These are phyloP conservation scores for Diadegma fenestrale DNA, from an alignment of 2,888 invertebrate genomes.

Conservation along the genomic window DNA sequence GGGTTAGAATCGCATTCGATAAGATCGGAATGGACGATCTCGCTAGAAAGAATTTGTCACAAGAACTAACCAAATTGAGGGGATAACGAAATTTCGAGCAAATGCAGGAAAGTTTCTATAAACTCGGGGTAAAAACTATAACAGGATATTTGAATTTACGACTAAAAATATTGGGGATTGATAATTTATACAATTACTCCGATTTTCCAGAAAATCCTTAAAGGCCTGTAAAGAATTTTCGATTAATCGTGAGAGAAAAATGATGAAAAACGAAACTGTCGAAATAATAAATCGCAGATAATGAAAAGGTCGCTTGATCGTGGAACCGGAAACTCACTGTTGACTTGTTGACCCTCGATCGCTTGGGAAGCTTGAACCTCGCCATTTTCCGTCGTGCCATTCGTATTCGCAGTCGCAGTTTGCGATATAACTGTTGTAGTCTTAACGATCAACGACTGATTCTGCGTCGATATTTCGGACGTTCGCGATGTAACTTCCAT, in stretches of 20 bases:
- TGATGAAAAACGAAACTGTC: slow-evolving; percentile 12
- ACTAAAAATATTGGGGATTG: slow-evolving; percentile 19
- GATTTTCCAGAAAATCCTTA: slow-evolving; percentile 14
- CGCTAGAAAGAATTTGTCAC: neutral
- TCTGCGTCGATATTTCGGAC: slow-evolving; percentile 83
- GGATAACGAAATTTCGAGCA: slow-evolving; percentile 64
- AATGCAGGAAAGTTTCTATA: slow-evolving; percentile 46
- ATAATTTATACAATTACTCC: slow-evolving; percentile 7
- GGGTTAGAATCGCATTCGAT: neutral
- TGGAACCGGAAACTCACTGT: slow-evolving; percentile 79
- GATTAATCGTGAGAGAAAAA: slow-evolving; percentile 42
- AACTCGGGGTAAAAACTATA: slow-evolving; percentile 34
- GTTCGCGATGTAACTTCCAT: slow-evolving; percentile 84
- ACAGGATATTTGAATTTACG: neutral
- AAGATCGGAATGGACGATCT: neutral
- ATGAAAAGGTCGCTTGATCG: slow-evolving; percentile 12
- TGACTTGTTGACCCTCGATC: slow-evolving; percentile 81
- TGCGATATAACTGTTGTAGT: slow-evolving; percentile 83
- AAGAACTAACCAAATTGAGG: slow-evolving; percentile 65
- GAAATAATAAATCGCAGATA: neutral
- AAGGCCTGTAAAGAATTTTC: slow-evolving; percentile 54
- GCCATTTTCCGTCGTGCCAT: slow-evolving; percentile 82
- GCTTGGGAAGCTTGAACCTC: slow-evolving; percentile 81
- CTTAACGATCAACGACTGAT: slow-evolving; percentile 82
- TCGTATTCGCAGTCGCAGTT: slow-evolving; percentile 77